Evolutionary conservation across 2,888 invertebrate species (phyloP).

Genomic region (Drosophila leonis): DNA sequence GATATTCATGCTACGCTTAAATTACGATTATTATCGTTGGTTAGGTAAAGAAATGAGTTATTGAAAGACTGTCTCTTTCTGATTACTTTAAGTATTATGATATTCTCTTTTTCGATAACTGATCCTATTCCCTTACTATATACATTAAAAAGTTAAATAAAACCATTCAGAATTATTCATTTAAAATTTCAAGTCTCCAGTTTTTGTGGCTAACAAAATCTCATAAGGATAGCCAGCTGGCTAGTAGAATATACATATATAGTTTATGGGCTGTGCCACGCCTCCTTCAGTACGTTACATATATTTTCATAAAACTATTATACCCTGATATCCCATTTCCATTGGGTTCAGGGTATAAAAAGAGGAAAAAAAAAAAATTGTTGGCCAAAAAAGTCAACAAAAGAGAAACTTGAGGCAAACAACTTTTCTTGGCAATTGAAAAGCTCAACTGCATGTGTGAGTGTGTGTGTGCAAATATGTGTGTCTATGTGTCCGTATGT

Average conservation of each 20-base stretch:
- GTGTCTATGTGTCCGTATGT: not conserved
- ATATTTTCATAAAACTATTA: not conserved
- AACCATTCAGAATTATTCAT: not conserved
- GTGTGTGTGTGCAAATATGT: not conserved
- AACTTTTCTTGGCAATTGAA: conserved; percentile 78
- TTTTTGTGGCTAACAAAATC: not conserved
- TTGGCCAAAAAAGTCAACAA: conserved; percentile 62
- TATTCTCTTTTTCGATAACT: too few species aligned
- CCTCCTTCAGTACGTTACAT: not conserved
- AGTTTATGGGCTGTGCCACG: not conserved
- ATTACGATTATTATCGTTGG: too few species aligned
- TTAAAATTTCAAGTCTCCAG: not conserved
- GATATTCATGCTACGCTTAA: too few species aligned
- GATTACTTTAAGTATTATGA: too few species aligned
- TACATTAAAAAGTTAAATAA: too few species aligned
- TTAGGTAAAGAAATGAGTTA: too few species aligned
- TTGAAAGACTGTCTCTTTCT: too few species aligned
- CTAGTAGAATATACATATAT: not conserved
- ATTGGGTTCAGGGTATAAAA: not conserved
- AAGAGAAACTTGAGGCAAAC: conserved; percentile 62
- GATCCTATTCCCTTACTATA: too few species aligned
- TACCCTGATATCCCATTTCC: not conserved
- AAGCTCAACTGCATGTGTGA: conserved; percentile 38
- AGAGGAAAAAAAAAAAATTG: conserved; percentile 28
- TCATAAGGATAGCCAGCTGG: not conserved